Evolutionary conservation across 2,888 invertebrate species (phyloP).

Genomic region (Catocala sponsa): DNA sequence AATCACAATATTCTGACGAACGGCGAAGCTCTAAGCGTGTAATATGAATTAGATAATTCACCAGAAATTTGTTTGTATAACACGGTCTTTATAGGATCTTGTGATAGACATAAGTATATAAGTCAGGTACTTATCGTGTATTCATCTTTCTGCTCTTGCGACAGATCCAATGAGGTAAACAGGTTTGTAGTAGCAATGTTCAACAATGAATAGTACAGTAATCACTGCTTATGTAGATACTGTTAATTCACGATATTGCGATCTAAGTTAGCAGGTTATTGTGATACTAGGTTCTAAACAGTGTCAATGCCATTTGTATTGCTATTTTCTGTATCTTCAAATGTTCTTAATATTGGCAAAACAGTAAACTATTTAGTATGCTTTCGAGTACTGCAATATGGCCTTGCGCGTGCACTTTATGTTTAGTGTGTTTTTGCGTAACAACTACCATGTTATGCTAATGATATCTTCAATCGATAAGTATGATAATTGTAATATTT

Average conservation of each 20-base stretch:
- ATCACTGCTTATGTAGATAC: constrained; percentile 22
- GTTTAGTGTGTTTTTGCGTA: constrained; percentile 13
- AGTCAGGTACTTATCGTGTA: constrained; percentile 4
- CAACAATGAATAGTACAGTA: constrained; percentile 35
- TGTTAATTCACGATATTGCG: constrained; percentile 40
- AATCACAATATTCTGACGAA: constrained; percentile 53
- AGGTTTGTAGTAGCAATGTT: constrained; percentile 23
- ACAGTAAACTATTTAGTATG: constrained; percentile 6
- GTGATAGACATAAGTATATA: constrained; percentile 6
- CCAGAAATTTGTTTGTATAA: constrained; percentile 8
- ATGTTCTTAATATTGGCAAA: constrained; percentile 5
- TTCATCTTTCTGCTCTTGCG: constrained; percentile 12
- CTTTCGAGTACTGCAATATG: constrained; percentile 5
- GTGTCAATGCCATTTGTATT: constrained; percentile 15
- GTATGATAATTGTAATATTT: constrained; percentile 58
- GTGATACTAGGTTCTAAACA: constrained; percentile 15
- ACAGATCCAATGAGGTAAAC: constrained; percentile 23
- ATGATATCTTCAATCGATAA: constrained; percentile 39
- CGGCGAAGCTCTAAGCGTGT: constrained; percentile 11
- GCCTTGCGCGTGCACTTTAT: constrained; percentile 8
- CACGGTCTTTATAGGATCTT: constrained; percentile 6
- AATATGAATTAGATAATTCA: constrained; percentile 16
- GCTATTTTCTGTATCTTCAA: constrained; percentile 9
- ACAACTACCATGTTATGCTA: constrained; percentile 33
- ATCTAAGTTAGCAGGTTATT: constrained; percentile 40